Evolutionary conservation across 2,888 invertebrate genomes (phyloP), one percentile per base, ranked within the genome.

Genomic region (Agapostemon virescens): DNA sequence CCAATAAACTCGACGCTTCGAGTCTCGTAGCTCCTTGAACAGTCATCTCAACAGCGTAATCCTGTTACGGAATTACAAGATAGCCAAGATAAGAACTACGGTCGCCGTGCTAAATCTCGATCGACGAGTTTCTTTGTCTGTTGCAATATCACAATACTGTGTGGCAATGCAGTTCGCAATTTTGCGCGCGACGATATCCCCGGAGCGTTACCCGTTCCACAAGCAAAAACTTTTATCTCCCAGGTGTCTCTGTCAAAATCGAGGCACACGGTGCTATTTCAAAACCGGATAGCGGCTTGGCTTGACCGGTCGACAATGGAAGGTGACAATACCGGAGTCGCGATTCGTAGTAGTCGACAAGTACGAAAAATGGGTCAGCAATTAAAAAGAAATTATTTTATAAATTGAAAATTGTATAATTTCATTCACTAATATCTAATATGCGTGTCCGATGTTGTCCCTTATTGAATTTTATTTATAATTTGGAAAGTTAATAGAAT

Each of bases 121-220:
- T 86, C 85, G 83, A 81, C 84, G 81, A 72, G 81, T 86, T 85
- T 82, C 86, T 84, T 85, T 85, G 85, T 86, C 69, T 72, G 72
- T 77, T 68, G 76, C 73, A 79, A 85, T 69, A 81, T 86, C 79
- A 73, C 80, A 82, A 85, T 79, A 61, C 69, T 61, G 72, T 82
- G 86, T 69, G 63, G 76, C 71, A 86, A 79, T 84, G 75, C 73
- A 55, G 63, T 64, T 42, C 45, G 83, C 76, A 83, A 85, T 86
- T 86, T 67, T 6, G 4, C 74, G 74, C 55, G 83, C 75, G 68
- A 79, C 77, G 72, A 80, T 85, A 81, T 74, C 68, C 72, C 45
- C 74, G 76, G 70, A 13, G 33, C 45, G 69, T 33, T 66, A 23
- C n/a, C 17, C 42, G 42, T 30, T 30, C 40, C 40, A 2, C 15